Conservation (phyloP, 1,140 invertebrate species). For the Nephila pilipes region DNA sequence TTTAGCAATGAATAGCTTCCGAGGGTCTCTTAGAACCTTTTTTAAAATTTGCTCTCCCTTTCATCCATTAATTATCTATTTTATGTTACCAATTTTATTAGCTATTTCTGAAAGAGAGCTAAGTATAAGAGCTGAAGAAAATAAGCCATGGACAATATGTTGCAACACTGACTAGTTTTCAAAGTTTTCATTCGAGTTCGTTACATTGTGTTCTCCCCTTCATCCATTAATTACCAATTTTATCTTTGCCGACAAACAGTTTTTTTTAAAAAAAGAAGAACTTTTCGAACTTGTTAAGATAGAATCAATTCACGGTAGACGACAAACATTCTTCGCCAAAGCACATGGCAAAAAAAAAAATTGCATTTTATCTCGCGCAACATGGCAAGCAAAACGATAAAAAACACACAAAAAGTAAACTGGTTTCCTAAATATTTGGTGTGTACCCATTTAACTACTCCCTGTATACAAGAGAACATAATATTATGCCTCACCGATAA, state of each 20-base stretch:
- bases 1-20: too few relatives aligned
- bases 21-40: too few relatives aligned
- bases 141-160: too few relatives aligned
- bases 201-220: not conserved
- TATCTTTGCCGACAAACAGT: not conserved
- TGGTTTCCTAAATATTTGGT: not conserved
- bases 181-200: not conserved
- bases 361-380: not conserved
- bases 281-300: not conserved
- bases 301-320: not conserved
- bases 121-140: too few relatives aligned
- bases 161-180: too few relatives aligned
- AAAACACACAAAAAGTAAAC: not conserved
- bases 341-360: not conserved
- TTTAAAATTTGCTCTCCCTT: too few relatives aligned
- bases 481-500: slow-evolving; percentile 14
- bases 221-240: not conserved
- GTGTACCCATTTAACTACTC: not conserved
- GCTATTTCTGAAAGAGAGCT: too few relatives aligned
- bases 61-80: too few relatives aligned
- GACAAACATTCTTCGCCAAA: not conserved
- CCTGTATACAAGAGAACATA: slow-evolving; percentile 36
- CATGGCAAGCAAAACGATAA: not conserved
- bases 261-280: too few relatives aligned
- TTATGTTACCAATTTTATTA: too few relatives aligned